A percentile compares a stretch with the other conserved stretches of the same genome.
phyloP scores from a whole-genome alignment of 2,888 invertebrate genomes.

The Quadriops clusia region DNA sequence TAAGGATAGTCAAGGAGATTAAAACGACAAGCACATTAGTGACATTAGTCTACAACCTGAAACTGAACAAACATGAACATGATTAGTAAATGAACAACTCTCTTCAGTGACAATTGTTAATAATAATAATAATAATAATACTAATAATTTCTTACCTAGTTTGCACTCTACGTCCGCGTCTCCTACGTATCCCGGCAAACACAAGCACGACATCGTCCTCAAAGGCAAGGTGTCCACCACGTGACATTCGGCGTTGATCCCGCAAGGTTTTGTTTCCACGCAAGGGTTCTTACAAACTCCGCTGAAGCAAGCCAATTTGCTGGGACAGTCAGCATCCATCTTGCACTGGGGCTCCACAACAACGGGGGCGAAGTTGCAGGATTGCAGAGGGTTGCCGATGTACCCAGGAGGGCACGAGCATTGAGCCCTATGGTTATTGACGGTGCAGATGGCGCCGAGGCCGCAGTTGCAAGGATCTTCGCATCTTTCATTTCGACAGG shows the following conservation, averaged over 20 bases:
- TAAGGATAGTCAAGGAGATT: too few relatives aligned
- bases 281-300: slow-evolving; percentile 75
- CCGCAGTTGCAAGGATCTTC: slow-evolving; percentile 79
- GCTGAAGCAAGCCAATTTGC: slow-evolving; percentile 70
- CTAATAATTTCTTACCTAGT: slow-evolving; percentile 47
- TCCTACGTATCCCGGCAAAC: slow-evolving; percentile 69
- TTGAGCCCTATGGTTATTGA: slow-evolving; percentile 60
- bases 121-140: background rate
- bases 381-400: slow-evolving; percentile 60
- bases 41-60: too few relatives aligned
- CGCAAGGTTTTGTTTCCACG: slow-evolving; percentile 63
- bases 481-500: slow-evolving; percentile 68
- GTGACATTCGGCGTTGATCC: slow-evolving; percentile 66
- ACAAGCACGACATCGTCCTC: slow-evolving; percentile 79
- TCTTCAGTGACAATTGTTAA: background rate
- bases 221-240: slow-evolving; percentile 78
- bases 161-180: slow-evolving; percentile 78
- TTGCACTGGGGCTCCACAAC: slow-evolving; percentile 53
- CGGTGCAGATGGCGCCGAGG: slow-evolving; percentile 61
- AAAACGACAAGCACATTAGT: too few relatives aligned
- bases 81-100: background rate
- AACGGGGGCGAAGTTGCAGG: slow-evolving; percentile 50
- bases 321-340: slow-evolving; percentile 75
- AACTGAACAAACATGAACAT: slow-evolving; percentile 7
- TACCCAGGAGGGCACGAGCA: slow-evolving; percentile 78